These are phyloP conservation scores for Brachypalpus laphriformis DNA, from an alignment of 2,888 invertebrate species.

Conservation along the genomic window DNA sequence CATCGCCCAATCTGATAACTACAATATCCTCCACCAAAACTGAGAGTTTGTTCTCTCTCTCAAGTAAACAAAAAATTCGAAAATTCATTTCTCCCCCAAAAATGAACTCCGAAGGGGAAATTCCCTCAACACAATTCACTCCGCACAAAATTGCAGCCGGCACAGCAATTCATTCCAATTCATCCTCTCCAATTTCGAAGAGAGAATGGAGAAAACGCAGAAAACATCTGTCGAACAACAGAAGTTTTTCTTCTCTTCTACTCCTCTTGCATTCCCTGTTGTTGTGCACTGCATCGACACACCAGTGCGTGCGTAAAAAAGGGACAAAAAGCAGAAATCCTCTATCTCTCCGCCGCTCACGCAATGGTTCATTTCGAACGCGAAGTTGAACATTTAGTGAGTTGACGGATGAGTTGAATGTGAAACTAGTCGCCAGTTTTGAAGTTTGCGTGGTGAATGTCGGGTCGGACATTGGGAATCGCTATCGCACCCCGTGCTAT, in stretches of 20 bases:
- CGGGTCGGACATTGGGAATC: conserved; percentile 74
- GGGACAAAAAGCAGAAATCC: neutral
- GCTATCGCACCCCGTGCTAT: conserved; percentile 69
- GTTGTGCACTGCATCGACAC: conserved; percentile 48
- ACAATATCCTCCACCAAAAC: neutral
- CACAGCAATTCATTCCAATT: conserved; percentile 42
- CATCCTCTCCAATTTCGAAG: conserved; percentile 64
- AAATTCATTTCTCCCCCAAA: conserved; percentile 37
- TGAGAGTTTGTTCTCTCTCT: conserved; percentile 40
- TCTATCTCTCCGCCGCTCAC: neutral
- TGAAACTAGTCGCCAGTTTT: conserved; percentile 78
- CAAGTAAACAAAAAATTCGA: conserved; percentile 69
- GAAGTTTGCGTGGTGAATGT: conserved; percentile 81
- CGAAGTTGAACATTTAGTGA: conserved; percentile 60
- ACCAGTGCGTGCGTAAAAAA: conserved; percentile 6
- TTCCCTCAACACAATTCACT: conserved; percentile 3
- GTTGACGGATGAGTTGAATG: conserved; percentile 64
- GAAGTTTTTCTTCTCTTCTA: conserved; percentile 24
- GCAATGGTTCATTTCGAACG: conserved; percentile 59
- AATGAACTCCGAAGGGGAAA: conserved; percentile 30
- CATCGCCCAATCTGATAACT: conserved; percentile 41
- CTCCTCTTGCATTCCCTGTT: conserved; percentile 32
- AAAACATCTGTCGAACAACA: conserved; percentile 69
- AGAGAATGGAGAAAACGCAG: conserved; percentile 49
- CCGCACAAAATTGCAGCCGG: conserved; percentile 65